Conservation (phyloP, 2,113 vertebrate genomes). For the Oncorhynchus keta region DNA sequence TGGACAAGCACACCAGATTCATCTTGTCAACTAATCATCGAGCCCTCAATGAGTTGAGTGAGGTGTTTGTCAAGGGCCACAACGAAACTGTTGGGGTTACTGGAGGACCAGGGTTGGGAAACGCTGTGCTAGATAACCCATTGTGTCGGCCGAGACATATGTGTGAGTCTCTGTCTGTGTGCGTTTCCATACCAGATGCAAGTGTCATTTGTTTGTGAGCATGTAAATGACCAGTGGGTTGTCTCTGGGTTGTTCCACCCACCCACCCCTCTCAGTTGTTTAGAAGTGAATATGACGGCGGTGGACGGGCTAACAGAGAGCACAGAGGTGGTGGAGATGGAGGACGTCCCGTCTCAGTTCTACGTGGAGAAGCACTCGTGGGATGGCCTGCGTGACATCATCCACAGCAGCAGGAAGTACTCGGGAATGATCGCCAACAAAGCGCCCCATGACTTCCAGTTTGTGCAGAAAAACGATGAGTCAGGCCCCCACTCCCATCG, state of each 20-base stretch:
- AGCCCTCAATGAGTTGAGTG: too few relatives aligned
- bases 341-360: slow-evolving; percentile 81
- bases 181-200: too few relatives aligned
- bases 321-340: slow-evolving; percentile 81
- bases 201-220: background rate
- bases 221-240: background rate
- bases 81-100: too few relatives aligned
- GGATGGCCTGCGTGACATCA: slow-evolving; percentile 88
- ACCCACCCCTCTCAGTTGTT: slow-evolving; percentile 56
- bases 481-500: slow-evolving; percentile 86
- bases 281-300: slow-evolving; percentile 80
- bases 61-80: too few relatives aligned
- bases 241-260: background rate
- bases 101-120: too few relatives aligned
- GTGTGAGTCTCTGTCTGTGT: background rate
- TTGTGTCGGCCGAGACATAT: background rate
- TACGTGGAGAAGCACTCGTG: slow-evolving; percentile 90
- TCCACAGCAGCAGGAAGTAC: slow-evolving; percentile 93
- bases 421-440: slow-evolving; percentile 88
- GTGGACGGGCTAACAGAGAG: slow-evolving; percentile 77
- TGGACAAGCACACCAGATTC: too few relatives aligned
- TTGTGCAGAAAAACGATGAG: slow-evolving; percentile 86
- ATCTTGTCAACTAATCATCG: too few relatives aligned
- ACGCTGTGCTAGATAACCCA: too few relatives aligned
- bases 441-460: slow-evolving; percentile 90